These are phyloP conservation scores for Rhinopomastus cyanomelas DNA, from an alignment of 2,113 vertebrate genomes.

Conservation along the genomic window DNA sequence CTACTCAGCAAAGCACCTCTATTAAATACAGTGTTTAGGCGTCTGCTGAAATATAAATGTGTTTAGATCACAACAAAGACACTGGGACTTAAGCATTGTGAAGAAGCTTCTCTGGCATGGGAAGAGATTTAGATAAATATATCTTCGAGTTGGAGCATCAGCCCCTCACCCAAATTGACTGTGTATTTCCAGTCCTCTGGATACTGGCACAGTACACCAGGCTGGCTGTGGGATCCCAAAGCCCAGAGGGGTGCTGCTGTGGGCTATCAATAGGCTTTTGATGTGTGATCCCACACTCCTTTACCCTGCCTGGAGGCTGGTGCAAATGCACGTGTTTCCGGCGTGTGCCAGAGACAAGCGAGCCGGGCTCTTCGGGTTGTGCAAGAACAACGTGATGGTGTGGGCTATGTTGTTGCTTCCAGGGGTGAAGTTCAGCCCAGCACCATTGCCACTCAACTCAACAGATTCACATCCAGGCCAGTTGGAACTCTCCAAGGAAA, in stretches of 20 bases:
- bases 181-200: accelerated
- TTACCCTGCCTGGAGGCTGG: not conserved
- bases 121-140: not conserved
- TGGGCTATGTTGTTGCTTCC: not conserved
- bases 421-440: accelerated
- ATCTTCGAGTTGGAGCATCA: not conserved
- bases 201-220: not conserved
- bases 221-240: not conserved
- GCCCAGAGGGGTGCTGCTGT: not conserved
- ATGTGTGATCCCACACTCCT: not conserved
- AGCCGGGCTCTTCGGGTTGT: accelerated
- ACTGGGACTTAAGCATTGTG: accelerated
- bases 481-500: not conserved
- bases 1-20: constrained; percentile 3
- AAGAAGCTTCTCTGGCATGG: not conserved
- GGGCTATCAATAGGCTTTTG: not conserved
- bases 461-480: not conserved
- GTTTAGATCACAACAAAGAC: not conserved
- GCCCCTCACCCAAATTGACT: not conserved
- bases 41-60: not conserved
- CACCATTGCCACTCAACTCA: accelerated
- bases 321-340: accelerated
- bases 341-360: accelerated
- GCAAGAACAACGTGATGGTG: not conserved
- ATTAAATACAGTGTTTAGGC: not conserved